Evolutionary conservation across 2,113 vertebrate genomes (phyloP), one percentile per base, ranked within the genome.

Genomic region (Pycnonotus jocosus): DNA sequence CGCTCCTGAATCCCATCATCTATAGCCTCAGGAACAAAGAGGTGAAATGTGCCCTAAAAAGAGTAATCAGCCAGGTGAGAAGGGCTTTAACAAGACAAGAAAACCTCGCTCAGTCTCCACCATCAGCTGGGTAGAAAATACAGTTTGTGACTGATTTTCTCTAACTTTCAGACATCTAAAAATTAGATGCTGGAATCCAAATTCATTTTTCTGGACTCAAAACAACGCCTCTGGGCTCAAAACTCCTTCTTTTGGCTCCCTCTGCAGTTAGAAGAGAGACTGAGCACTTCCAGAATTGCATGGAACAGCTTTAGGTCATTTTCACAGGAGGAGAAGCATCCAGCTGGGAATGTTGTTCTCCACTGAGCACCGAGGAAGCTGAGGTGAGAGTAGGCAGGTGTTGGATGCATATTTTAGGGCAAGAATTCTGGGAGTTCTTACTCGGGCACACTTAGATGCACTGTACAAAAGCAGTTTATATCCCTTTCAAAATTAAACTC

Each of bases 1-100:
- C 96, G 3, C 76, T 97, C 81, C 74, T 97, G 31, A 98, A 96
- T 37, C 96, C 96, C 42, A 69, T 97, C 15, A 97, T 96, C 66
- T 97, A 97, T 76, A 93, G 93, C 22, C 71, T 97, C 77, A 93
- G 96, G 86, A 98, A 97, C 76, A 95, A 91, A 58, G 97, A 95
- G 37, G 81, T 97, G 16, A 95, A 94, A 51, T 15, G 48, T 61
- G 94, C 96, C 30, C 53, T 96, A 22, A 33, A 33, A 24, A 96
- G 86, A 69, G 57, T 70, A 53, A 18, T 92, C 79, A 56, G 66
- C 30, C 48, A 56, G 44, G 3, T 85, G 21, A 89, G 73, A 85
- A 74, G 21, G 10, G 40, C 48, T 60, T 44, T 91, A 44, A 68
- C 11, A 4, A 27, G 66, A 64, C 11, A 11, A 74, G 44, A 66